These are phyloP conservation scores for Myanophis thanlyinensis DNA, from an alignment of 2,113 vertebrate genomes.

Conservation along the genomic window DNA sequence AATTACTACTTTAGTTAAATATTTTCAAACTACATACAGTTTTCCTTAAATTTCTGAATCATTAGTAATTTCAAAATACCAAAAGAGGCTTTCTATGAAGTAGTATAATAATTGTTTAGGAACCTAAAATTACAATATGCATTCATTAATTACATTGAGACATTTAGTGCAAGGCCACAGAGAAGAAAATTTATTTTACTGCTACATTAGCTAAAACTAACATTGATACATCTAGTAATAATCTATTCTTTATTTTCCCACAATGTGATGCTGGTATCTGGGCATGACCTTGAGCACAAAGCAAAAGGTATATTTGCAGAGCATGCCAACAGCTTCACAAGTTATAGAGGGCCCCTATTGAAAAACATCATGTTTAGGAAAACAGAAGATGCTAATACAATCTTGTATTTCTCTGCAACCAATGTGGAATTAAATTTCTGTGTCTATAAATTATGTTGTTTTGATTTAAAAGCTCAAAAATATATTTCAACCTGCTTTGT, in stretches of 20 bases:
- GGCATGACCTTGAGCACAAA: constrained; percentile 27
- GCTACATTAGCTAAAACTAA: constrained; percentile 45
- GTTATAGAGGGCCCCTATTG: not conserved
- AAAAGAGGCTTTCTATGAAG: not conserved
- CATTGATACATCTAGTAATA: constrained; percentile 16
- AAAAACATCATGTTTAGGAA: not conserved
- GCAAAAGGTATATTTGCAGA: not conserved
- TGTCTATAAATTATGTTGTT: not conserved
- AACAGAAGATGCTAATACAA: not conserved
- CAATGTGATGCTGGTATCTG: constrained; percentile 57
- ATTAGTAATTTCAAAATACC: not conserved
- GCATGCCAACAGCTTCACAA: not conserved
- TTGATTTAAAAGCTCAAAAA: not conserved
- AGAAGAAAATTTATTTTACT: constrained; percentile 48
- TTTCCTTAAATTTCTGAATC: constrained; percentile 21
- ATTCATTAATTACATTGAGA: constrained; percentile 34
- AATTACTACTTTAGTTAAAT: constrained; percentile 18
- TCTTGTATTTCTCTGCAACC: not conserved
- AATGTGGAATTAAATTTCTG: not conserved
- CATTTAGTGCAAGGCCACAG: not conserved
- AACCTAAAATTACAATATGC: constrained; percentile 32
- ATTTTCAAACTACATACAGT: constrained; percentile 11
- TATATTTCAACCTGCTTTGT: not conserved
- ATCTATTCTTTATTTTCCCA: constrained; percentile 25
- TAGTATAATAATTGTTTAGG: constrained; percentile 27